Percentiles rank a stretch among this genome's conserved stretches.
Evolutionary conservation across 2,797 vertebrate species (phyloP).

Genomic region (Benthosema pterotum): DNA sequence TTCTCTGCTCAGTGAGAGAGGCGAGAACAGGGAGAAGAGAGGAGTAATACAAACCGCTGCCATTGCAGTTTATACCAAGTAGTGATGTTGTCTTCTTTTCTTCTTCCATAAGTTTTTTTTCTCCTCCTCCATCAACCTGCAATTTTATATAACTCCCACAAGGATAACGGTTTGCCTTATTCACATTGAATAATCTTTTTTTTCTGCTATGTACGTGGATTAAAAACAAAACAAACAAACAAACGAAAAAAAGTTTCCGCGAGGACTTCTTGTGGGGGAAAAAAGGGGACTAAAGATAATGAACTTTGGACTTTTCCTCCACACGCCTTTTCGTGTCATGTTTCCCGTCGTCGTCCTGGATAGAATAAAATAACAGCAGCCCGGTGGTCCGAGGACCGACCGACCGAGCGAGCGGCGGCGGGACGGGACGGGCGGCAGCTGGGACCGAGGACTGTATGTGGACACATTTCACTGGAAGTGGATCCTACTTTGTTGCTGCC

Average conservation of each 20-base stretch:
- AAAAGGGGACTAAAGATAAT: slow-evolving; percentile 71
- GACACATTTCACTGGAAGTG: slow-evolving; percentile 57
- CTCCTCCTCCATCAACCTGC: too few relatives aligned
- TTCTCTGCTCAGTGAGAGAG: slow-evolving; percentile 68
- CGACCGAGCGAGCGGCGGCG: too few relatives aligned
- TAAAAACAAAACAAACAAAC: too few relatives aligned
- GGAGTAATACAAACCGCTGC: slow-evolving; percentile 62
- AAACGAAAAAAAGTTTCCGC: slow-evolving; percentile 28
- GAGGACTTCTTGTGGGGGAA: slow-evolving; percentile 19
- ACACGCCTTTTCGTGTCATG: slow-evolving; percentile 77
- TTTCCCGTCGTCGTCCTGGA: slow-evolving; percentile 70
- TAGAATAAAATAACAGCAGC: slow-evolving; percentile 75
- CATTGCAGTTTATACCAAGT: slow-evolving; percentile 61
- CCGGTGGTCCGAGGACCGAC: too few relatives aligned
- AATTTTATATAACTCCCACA: slow-evolving; percentile 52
- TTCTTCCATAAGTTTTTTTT: slow-evolving; percentile 65
- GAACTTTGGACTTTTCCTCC: slow-evolving; percentile 84
- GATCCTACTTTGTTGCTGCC: too few relatives aligned
- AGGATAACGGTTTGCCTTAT: slow-evolving; percentile 23
- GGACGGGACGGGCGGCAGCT: slow-evolving; percentile 67
- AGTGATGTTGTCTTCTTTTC: slow-evolving; percentile 59
- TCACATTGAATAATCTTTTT: slow-evolving; percentile 29
- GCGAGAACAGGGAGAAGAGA: slow-evolving; percentile 64
- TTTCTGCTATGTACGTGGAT: slow-evolving; percentile 43
- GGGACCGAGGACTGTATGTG: too few relatives aligned